Evolutionary conservation across 2,113 vertebrate species (phyloP), one percentile per base, ranked within the genome.

Genomic region (Suncus etruscus): DNA sequence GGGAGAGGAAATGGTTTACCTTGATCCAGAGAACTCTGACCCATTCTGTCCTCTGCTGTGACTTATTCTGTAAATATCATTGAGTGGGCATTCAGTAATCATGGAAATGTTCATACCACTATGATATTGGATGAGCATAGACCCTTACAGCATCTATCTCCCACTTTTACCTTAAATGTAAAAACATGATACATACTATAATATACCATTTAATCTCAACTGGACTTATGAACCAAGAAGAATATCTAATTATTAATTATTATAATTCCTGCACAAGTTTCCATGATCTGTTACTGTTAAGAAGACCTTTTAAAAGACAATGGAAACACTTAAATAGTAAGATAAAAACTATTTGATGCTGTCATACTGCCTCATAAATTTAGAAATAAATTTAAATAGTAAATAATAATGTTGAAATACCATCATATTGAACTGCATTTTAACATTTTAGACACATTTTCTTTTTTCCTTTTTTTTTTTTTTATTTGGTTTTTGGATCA

Each of bases 391-490:
- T 22, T 29, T 72, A 16, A 86, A 80, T 69, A 69, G 50, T 0
- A 80, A 88, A 65, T 16, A 6, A 1, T 24, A 77, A 89, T 39
- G 48, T 54, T 91, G 27, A 45, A 83, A 11, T n/a, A 65, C 45
- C 68, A 78, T 74, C 27, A 78, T 10, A 82, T 15, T 24, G 8
- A 25, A 80, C 80, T 68, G n/a, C 89, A 79, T 20, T 84, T 83
- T 90, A 78, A 66, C 3, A 58, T 81, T 88, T 79, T 79, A 87
- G 81, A 39, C 0, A 89, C 58, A 61, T 61, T 61, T 94, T 77
- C 72, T 45, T 29, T n/a, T n/a, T n/a, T n/a, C n/a, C n/a, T n/a
- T n/a, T n/a, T 11, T 25, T 82, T 75, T n/a, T n/a, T n/a, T n/a
- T n/a, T n/a, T n/a, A n/a, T n/a, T n/a, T n/a, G n/a, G n/a, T n/a